Base-by-base conservation (phyloP, 1,140 invertebrate species). In the Ectropis grisescens region DNA sequence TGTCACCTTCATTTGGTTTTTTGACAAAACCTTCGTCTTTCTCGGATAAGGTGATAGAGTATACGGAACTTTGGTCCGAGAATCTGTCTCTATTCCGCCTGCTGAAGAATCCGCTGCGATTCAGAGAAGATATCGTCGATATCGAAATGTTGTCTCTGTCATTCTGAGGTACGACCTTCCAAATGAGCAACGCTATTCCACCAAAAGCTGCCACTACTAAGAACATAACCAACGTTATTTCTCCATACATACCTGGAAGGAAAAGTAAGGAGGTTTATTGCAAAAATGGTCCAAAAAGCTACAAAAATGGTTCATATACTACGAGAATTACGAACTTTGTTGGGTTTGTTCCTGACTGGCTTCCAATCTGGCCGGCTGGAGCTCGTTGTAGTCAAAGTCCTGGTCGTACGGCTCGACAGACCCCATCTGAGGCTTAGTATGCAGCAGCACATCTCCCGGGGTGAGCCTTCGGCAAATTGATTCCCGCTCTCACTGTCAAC, bases 401-500 rank as follows among this genome's bases (percentile, higher is more conserved):
- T 65, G 44, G 13, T 65, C 76, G 29, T 69, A 82, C 0, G 80
- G 80, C 29, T 82, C 76, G n/a, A 78, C 79, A 4, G 61, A 62
- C n/a, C 78, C 82, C 5, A 51, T 40, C 8, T 59, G 58, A 11
- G 71, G 47, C 35, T 65, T 69, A 1, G 68, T 66, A 7, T 72
- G 61, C 26, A 69, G 47, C 2, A 83, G 51, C 30, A 82, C 71
- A 25, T 82, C 76, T 2, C 70, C 71, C n/a, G 8, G 76, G 76
- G 14, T 76, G 82, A 8, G 80, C 76, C 22, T 85, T 87, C 0
- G 88, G 88, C 26, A 89, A 68, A 29, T 86, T 88, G 19, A 89
- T 86, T 10, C 91, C 90, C 12, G 91, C 91, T 37, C 90, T 82
- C 6, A 93, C 90, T 0, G 91, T 91, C 35, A 92, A 82, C 4